Percentiles rank a stretch among this genome's conserved stretches.
Conservation (phyloP, 2,888 invertebrate species). For the Buathra laborator region DNA sequence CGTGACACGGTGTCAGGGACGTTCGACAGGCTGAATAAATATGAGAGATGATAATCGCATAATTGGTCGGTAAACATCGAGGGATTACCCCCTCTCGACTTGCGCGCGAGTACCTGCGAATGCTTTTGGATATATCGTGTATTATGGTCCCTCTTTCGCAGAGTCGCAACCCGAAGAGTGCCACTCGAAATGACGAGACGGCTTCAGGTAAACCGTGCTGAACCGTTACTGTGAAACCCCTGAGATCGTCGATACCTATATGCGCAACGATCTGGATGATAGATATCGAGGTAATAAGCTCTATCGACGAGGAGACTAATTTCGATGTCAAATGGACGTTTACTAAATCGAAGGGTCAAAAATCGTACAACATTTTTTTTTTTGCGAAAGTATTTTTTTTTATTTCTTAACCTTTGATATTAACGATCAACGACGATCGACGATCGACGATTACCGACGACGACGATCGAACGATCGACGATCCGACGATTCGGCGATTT, state of each 20-base stretch:
- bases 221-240: slow-evolving; percentile 57
- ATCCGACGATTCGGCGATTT: too few species aligned
- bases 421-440: slow-evolving; percentile 3
- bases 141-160: slow-evolving; percentile 14
- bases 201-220: slow-evolving; percentile 54
- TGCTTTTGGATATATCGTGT: slow-evolving; percentile 26
- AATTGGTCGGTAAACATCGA: slow-evolving; percentile 65
- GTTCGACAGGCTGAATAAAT: slow-evolving; percentile 62
- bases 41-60: slow-evolving; percentile 63
- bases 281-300: slow-evolving; percentile 20
- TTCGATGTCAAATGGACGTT: background rate
- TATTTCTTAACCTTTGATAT: too few species aligned
- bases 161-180: slow-evolving; percentile 39
- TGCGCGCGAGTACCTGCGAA: slow-evolving; percentile 61
- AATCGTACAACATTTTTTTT: background rate
- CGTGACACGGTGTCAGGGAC: background rate
- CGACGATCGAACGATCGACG: too few species aligned
- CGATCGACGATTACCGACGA: too few species aligned
- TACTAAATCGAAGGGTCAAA: background rate
- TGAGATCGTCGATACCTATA: slow-evolving; percentile 20
- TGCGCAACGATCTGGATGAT: slow-evolving; percentile 19
- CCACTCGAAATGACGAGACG: slow-evolving; percentile 54
- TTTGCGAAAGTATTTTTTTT: background rate
- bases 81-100: slow-evolving; percentile 65
- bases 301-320: slow-evolving; percentile 8